Evolutionary conservation across 2,797 vertebrate species (phyloP).

Genomic region (Gymnothorax javanicus): DNA sequence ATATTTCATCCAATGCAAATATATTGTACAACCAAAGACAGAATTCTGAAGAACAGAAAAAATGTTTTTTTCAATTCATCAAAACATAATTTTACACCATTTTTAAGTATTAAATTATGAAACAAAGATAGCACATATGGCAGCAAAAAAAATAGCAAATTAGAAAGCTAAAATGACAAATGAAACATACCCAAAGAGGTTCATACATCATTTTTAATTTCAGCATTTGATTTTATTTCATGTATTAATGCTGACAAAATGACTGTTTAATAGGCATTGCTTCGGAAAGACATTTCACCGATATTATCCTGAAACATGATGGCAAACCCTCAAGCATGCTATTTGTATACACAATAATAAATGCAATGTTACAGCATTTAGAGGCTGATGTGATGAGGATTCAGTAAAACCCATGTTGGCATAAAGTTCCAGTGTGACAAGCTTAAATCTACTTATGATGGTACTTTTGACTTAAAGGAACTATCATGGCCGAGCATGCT

Average conservation of each 20-base stretch:
- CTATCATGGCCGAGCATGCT: no score
- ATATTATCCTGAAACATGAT: not conserved
- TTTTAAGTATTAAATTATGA: not conserved
- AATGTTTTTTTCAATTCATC: no score
- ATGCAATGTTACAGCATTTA: not conserved
- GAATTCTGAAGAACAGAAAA: not conserved
- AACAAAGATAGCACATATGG: not conserved
- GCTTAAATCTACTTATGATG: not conserved
- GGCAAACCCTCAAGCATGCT: not conserved
- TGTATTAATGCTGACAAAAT: not conserved
- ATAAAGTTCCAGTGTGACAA: not conserved
- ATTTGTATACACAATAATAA: not conserved
- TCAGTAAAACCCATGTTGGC: not conserved
- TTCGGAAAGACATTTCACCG: not conserved
- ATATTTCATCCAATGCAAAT: not conserved
- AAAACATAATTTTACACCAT: not conserved
- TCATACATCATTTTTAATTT: not conserved
- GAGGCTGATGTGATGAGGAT: not conserved
- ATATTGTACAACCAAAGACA: not conserved
- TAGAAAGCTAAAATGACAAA: not conserved
- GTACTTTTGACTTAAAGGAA: not conserved
- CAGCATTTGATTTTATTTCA: not conserved
- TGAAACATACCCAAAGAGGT: not conserved
- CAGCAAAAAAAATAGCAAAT: not conserved
- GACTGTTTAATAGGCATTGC: not conserved